Conservation (phyloP, 2,888 invertebrate species). For the Salticus scenicus region DNA sequence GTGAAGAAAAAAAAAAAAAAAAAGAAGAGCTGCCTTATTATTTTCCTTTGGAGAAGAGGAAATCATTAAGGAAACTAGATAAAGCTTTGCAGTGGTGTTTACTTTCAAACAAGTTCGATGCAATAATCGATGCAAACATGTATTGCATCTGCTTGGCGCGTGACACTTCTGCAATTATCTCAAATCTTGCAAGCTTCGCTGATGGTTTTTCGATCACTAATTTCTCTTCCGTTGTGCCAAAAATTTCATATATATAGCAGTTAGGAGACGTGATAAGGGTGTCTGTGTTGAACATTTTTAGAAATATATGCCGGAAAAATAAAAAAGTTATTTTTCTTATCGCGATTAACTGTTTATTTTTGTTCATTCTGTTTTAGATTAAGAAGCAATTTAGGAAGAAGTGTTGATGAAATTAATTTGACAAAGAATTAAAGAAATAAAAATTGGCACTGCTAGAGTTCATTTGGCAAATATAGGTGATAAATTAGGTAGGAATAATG, state of each 20-base stretch:
- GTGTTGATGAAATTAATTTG: too few relatives aligned
- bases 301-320: not conserved
- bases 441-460: too few relatives aligned
- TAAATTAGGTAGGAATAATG: too few relatives aligned
- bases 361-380: too few relatives aligned
- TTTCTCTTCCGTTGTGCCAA: slow-evolving; percentile 44
- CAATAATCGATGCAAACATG: slow-evolving; percentile 61
- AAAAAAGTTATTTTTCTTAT: too few relatives aligned
- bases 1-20: not conserved
- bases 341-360: too few relatives aligned
- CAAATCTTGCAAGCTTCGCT: slow-evolving; percentile 21
- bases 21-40: slow-evolving; percentile 26
- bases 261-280: slow-evolving; percentile 23
- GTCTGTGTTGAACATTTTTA: not conserved
- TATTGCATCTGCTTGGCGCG: slow-evolving; percentile 11
- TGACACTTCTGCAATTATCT: slow-evolving; percentile 60
- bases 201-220: slow-evolving; percentile 69
- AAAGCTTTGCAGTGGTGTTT: slow-evolving; percentile 48
- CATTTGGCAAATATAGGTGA: too few relatives aligned
- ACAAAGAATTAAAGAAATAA: too few relatives aligned
- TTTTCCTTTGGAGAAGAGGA: slow-evolving; percentile 36
- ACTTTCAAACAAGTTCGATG: slow-evolving; percentile 65
- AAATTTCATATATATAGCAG: slow-evolving; percentile 62
- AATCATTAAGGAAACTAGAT: slow-evolving; percentile 61
- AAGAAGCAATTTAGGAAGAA: too few relatives aligned